A percentile compares a stretch with the other conserved stretches of the same genome.
phyloP scores from a whole-genome alignment of 2,797 vertebrate genomes.

The Anniella stebbinsi region DNA sequence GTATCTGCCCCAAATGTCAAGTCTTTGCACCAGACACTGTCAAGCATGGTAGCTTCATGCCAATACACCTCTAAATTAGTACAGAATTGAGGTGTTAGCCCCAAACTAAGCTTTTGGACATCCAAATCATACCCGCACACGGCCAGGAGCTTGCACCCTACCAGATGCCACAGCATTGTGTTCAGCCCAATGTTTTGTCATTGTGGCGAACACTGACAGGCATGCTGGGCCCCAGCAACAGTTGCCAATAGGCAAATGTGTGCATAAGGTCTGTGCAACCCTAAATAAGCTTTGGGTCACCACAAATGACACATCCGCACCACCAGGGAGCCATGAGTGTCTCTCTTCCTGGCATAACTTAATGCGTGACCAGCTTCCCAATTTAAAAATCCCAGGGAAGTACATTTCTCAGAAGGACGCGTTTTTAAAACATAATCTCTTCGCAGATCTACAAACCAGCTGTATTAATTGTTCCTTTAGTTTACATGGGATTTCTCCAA shows the following conservation, averaged over 20 bases:
- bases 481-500: slow-evolving; percentile 77
- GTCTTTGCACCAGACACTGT: background rate
- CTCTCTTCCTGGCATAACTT: too few relatives aligned
- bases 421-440: background rate
- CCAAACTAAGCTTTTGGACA: background rate
- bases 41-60: background rate
- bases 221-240: background rate
- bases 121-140: background rate
- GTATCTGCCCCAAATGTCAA: background rate
- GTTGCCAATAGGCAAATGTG: background rate
- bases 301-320: background rate
- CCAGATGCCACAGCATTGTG: background rate
- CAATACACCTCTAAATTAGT: background rate
- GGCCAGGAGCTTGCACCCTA: too few relatives aligned
- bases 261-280: background rate
- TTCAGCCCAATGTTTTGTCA: background rate
- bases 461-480: slow-evolving; percentile 81
- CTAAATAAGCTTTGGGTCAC: background rate
- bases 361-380: background rate
- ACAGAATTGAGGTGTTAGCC: background rate
- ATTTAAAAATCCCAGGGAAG: background rate
- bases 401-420: background rate
- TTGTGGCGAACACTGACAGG: too few relatives aligned
- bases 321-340: background rate
- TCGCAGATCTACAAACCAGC: slow-evolving; percentile 56